A percentile compares a stretch with the other conserved stretches of the same genome.
These are phyloP conservation scores for Digitonthophagus gazella DNA, from an alignment of 2,888 invertebrate species.

Conservation along the genomic window DNA sequence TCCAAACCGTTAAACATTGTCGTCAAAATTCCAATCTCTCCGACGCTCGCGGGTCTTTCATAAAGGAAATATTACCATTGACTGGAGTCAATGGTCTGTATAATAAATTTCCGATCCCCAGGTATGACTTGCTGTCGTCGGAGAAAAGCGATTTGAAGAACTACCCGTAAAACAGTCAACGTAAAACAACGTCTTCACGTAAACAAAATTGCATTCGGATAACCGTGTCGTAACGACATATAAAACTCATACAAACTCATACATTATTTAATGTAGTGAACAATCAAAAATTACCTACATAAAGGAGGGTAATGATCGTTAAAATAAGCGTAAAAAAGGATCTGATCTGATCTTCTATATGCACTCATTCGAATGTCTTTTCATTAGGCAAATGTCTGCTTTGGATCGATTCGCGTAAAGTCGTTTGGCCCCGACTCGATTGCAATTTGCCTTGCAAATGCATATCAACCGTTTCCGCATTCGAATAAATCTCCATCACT, in stretches of 20 bases:
- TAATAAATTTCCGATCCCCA: not conserved
- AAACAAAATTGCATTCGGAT: not conserved
- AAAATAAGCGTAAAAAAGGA: no score
- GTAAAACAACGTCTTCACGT: not conserved
- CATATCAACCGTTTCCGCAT: not conserved
- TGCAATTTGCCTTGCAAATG: not conserved
- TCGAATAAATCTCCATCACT: not conserved
- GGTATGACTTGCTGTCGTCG: not conserved
- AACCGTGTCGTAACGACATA: no score
- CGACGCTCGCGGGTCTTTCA: not conserved
- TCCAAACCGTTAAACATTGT: not conserved
- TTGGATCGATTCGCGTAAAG: not conserved
- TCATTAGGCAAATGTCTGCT: not conserved
- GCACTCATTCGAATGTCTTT: not conserved
- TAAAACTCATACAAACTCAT: no score
- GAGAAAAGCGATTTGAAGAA: not conserved
- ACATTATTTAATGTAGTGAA: no score
- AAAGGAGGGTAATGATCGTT: no score
- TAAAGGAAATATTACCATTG: not conserved
- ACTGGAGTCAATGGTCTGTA: not conserved
- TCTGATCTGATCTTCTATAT: no score
- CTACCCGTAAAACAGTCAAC: not conserved
- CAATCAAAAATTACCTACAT: no score
- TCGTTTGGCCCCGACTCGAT: not conserved
- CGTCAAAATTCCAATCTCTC: not conserved